Evolutionary conservation across 2,888 invertebrate genomes (phyloP).

Genomic region (Athrips mouffetella): DNA sequence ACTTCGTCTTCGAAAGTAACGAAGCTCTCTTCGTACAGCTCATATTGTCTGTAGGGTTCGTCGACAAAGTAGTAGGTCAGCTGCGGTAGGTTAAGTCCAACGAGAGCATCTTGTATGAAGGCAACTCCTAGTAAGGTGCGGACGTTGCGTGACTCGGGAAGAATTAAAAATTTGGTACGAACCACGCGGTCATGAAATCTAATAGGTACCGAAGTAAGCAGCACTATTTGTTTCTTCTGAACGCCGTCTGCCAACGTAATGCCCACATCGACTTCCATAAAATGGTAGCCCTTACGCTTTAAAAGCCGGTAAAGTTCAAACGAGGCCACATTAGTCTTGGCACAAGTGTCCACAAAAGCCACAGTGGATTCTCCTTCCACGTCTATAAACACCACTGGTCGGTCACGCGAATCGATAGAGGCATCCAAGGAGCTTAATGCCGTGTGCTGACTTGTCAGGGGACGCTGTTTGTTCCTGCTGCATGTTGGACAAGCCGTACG

Average conservation of each 20-base stretch:
- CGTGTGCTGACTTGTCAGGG: neutral
- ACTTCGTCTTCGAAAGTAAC: neutral
- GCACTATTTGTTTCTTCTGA: conserved; percentile 13
- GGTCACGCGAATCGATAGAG: conserved; percentile 10
- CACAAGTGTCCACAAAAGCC: conserved; percentile 21
- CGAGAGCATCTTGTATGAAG: conserved; percentile 1
- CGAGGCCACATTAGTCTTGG: conserved; percentile 22
- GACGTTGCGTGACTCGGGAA: conserved; percentile 19
- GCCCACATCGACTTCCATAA: conserved; percentile 4
- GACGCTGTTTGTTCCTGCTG: neutral
- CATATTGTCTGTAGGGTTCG: neutral
- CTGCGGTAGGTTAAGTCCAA: conserved; percentile 6
- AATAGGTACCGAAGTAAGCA: conserved; percentile 12
- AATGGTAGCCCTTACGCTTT: conserved; percentile 8
- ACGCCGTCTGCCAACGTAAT: conserved; percentile 22
- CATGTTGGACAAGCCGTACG: conserved; percentile 19
- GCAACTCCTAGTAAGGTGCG: conserved; percentile 8
- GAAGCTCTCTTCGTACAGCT: conserved; percentile 5
- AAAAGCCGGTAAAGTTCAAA: conserved; percentile 16
- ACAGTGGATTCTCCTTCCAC: conserved; percentile 10
- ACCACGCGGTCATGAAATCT: conserved; percentile 14
- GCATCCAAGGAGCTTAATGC: conserved; percentile 17
- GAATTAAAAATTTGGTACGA: conserved; percentile 26
- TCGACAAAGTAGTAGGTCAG: neutral
- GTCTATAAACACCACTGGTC: conserved; percentile 17